phyloP scores from a whole-genome alignment of 2,113 vertebrate genomes.

The Ursus arctos region DNA sequence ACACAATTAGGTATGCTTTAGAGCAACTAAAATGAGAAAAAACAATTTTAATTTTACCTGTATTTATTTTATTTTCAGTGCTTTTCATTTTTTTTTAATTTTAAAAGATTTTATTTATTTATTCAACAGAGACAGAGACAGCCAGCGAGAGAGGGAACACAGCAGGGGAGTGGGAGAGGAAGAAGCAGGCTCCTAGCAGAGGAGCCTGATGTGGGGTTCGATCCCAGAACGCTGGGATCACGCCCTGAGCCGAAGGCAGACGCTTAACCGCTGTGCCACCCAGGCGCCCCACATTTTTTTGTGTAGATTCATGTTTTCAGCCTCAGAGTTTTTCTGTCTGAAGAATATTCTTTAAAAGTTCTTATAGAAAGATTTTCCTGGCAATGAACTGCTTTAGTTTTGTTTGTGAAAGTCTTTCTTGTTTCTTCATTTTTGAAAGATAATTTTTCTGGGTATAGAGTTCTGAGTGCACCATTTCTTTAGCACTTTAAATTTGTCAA shows the following conservation, averaged over 20 bases:
- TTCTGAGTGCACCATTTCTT: background rate
- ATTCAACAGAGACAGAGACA: too few relatives aligned
- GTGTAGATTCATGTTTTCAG: background rate
- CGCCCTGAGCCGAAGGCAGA: too few relatives aligned
- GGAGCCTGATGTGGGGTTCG: too few relatives aligned
- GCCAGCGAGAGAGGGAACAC: too few relatives aligned
- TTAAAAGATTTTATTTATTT: too few relatives aligned
- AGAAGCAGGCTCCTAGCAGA: too few relatives aligned
- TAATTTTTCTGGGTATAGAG: background rate
- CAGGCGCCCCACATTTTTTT: background rate
- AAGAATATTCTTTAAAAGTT: background rate
- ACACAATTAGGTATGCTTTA: background rate
- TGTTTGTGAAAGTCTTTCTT: background rate
- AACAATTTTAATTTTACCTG: background rate
- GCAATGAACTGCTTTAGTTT: background rate
- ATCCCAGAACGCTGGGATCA: too few relatives aligned
- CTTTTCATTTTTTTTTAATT: background rate
- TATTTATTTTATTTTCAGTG: background rate
- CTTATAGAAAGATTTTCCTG: background rate
- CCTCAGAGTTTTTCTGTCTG: background rate
- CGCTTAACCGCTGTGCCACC: too few relatives aligned
- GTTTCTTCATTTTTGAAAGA: background rate
- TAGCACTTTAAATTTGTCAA: background rate
- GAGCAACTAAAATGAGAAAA: background rate
- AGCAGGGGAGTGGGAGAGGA: too few relatives aligned